Evolutionary conservation across 30 jellyfish, hydroid and myxozoan species (phyloP).

Genomic region (Turritopsis rubra): DNA sequence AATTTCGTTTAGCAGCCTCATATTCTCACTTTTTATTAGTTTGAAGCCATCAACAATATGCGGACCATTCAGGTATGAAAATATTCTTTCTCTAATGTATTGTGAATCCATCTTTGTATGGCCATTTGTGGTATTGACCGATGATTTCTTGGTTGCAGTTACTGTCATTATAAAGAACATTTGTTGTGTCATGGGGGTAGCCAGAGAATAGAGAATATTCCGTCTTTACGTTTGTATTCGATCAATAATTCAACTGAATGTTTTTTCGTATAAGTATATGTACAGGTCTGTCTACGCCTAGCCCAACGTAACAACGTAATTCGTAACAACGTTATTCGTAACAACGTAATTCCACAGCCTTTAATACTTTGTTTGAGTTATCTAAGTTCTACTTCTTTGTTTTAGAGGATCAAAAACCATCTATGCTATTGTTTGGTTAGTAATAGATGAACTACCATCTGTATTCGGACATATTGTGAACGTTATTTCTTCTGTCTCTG

Average conservation of each 20-base stretch:
- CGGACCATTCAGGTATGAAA: conserved; percentile 87
- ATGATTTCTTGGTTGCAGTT: no score
- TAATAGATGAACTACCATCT: conserved; percentile 39
- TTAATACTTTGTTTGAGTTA: not conserved
- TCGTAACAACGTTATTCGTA: no score
- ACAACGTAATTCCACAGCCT: no score
- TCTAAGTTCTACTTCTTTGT: not conserved
- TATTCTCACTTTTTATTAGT: conserved; percentile 30
- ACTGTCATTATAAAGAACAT: no score
- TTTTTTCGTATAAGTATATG: no score
- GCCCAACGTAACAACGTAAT: no score
- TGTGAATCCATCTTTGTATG: not conserved
- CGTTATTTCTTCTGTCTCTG: conserved; percentile 52
- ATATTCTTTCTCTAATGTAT: not conserved
- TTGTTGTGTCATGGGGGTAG: no score
- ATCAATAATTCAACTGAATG: no score
- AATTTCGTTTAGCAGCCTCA: no score
- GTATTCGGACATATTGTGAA: conserved; percentile 30
- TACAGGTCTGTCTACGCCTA: no score
- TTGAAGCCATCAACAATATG: conserved; percentile 80
- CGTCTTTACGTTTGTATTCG: no score
- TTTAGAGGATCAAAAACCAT: conserved; percentile 56
- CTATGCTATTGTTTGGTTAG: conserved; percentile 45
- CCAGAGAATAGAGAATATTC: no score
- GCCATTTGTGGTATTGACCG: not conserved